A percentile compares a stretch with the other conserved stretches of the same genome.
These are phyloP conservation scores for Aphelocoma coerulescens DNA, from an alignment of 2,113 vertebrate genomes.

Conservation along the genomic window DNA sequence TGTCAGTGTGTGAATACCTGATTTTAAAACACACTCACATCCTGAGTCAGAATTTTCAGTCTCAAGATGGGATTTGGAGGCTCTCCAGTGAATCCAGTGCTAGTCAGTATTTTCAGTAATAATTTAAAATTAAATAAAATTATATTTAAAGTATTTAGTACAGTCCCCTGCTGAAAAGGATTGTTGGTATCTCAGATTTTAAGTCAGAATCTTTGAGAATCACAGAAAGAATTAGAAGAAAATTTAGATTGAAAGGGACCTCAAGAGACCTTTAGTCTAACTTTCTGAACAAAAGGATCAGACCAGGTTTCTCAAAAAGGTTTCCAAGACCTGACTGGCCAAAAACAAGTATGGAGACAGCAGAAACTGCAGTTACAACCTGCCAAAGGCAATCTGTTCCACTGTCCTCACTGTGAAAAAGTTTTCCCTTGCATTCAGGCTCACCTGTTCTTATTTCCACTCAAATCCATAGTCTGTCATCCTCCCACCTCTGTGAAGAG, in stretches of 20 bases:
- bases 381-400: not conserved
- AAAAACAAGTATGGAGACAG: not conserved
- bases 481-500: not conserved
- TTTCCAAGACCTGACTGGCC: not conserved
- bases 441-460: not conserved
- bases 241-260: not conserved
- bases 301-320: not conserved
- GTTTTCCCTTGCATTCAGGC: not conserved
- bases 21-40: not conserved
- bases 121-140: not conserved
- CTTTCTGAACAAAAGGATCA: not conserved
- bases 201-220: not conserved
- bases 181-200: not conserved
- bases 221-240: not conserved
- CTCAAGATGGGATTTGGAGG: not conserved
- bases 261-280: not conserved
- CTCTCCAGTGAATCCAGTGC: not conserved
- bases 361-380: not conserved
- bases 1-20: not conserved
- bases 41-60: not conserved
- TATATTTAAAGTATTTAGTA: not conserved
- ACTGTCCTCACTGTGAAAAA: not conserved
- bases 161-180: not conserved
- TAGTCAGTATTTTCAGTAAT: not conserved
- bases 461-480: not conserved